These are phyloP conservation scores for Pandion haliaetus DNA, from an alignment of 2,113 vertebrate genomes.

Conservation along the genomic window DNA sequence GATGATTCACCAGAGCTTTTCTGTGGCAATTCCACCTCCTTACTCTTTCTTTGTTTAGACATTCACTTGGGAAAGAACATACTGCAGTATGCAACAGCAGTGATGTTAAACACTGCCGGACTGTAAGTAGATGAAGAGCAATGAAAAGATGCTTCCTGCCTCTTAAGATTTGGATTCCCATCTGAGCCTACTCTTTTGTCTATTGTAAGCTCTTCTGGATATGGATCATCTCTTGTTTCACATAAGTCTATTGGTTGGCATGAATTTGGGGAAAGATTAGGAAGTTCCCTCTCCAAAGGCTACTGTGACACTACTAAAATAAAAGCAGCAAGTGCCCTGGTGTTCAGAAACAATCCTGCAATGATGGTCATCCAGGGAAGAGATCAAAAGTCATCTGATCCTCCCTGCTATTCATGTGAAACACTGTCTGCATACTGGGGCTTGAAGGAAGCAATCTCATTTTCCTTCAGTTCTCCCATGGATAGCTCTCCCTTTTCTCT, in stretches of 20 bases:
- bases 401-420: neutral
- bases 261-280: neutral
- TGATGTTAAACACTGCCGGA: neutral
- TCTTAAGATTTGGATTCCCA: neutral
- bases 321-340: neutral
- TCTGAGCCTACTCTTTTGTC: neutral
- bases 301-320: neutral
- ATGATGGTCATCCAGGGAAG: neutral
- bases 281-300: neutral
- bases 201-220: neutral
- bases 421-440: neutral
- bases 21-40: neutral
- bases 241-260: neutral
- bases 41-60: neutral
- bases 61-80: neutral
- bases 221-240: neutral
- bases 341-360: neutral
- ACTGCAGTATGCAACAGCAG: neutral
- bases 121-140: neutral
- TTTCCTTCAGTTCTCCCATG: neutral
- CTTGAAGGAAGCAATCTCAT: neutral
- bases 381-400: neutral
- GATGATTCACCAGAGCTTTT: neutral
- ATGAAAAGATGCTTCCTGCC: neutral
- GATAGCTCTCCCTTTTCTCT: neutral